phyloP scores from a whole-genome alignment of 2,888 invertebrate species.

The Orthosia cruda region DNA sequence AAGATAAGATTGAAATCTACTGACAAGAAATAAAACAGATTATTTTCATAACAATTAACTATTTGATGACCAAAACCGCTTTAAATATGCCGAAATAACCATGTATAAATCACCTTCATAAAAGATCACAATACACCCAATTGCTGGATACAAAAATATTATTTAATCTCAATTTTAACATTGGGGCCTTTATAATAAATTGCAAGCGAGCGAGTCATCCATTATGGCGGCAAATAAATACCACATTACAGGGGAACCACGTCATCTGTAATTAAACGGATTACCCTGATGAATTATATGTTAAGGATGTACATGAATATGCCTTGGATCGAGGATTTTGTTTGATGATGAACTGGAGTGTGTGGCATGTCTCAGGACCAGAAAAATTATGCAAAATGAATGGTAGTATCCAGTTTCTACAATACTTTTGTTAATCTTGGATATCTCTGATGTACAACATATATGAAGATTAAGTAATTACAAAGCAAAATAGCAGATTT shows the following conservation, averaged over 20 bases:
- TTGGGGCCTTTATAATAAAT: conserved; percentile 68
- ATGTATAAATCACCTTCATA: conserved; percentile 5
- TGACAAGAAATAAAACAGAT: no score
- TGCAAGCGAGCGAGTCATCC: conserved; percentile 68
- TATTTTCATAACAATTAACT: no score
- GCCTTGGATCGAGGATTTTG: not conserved
- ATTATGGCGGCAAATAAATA: conserved; percentile 70
- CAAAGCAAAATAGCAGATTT: no score
- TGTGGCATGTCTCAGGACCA: no score
- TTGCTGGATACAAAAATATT: conserved; percentile 55
- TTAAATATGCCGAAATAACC: not conserved
- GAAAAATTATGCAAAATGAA: no score
- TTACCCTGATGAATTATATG: conserved; percentile 41
- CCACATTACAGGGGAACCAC: conserved; percentile 58
- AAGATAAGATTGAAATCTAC: no score
- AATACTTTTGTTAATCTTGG: no score
- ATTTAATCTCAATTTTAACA: conserved; percentile 67
- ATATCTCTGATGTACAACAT: no score
- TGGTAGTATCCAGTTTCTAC: no score
- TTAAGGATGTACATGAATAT: conserved; percentile 32
- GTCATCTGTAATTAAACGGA: conserved; percentile 44
- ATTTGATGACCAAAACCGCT: not conserved
- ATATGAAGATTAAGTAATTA: no score
- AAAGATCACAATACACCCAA: conserved; percentile 45
- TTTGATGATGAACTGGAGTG: no score